Base-by-base conservation (phyloP, 2,113 vertebrate genomes). In the Oreochromis aureus region DNA sequence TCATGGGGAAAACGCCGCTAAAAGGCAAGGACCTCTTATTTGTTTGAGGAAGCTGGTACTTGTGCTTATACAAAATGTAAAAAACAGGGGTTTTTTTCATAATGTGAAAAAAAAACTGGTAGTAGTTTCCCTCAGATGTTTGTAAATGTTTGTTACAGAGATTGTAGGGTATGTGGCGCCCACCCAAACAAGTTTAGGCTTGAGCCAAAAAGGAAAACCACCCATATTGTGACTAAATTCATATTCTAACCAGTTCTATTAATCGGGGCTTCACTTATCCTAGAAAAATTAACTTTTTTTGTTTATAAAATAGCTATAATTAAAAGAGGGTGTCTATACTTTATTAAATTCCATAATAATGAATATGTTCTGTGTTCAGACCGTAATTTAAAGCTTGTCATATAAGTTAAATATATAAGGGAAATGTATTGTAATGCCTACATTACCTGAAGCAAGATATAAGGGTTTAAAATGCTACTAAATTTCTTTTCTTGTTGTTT, bases 1-100 rank as follows among this genome's bases (percentile, higher is more conserved):
- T 63, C 91, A 97, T 97, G 96, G 96, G 96, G 18, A 96, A 96
- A 88, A 96, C 95, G 22, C 93, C 87, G 3, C 48, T 96, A n/a
- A 97, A 96, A 96, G 96, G 96, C 83, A 90, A 94, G 91, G 1
- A 51, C 3, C 18, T 2, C 1, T 54, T 5, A 7, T 66, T 39
- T 46, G 24, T 78, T 78, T 78, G 71, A 51, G 18, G 27, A 78
- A 51, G 46, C 15, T 30, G 27, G 3, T 78, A 2, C 6, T 51
- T 51, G 71, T 32, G 71, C 15, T 78, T 78, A 30, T 48, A 27
- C 3, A 11, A 76, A 48, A 48, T 39, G 61, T 24, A 6, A 30
- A 48, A 71, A 48, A 19, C 1, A 1, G 7, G 0, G 0, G 0
- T 0, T 19, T 18, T 30, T 48, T 30, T 1, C 41, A 30, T 11